phyloP scores from a whole-genome alignment of 2,888 invertebrate species.

The Dryomyza anilis region DNA sequence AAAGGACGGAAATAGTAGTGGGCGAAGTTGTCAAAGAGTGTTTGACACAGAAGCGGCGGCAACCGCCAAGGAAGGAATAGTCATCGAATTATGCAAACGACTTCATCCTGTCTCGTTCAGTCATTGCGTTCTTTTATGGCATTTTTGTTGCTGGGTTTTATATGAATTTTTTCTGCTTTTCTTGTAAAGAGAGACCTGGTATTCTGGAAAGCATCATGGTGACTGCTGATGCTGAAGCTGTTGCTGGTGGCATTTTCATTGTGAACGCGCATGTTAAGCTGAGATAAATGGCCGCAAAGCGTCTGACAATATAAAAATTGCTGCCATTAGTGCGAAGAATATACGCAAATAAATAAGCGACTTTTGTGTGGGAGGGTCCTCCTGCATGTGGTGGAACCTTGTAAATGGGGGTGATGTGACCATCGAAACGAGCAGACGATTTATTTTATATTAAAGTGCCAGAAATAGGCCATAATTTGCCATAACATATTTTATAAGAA shows the following conservation, averaged over 20 bases:
- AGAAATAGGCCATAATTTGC: background rate
- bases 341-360: slow-evolving; percentile 12
- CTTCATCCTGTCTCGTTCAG: background rate
- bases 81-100: slow-evolving; percentile 35
- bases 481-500: background rate
- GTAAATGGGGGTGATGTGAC: background rate
- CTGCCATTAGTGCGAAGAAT: slow-evolving; percentile 6
- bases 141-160: too few relatives aligned
- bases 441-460: background rate
- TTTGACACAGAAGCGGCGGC: background rate
- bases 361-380: background rate
- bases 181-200: too few relatives aligned
- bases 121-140: background rate
- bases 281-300: background rate
- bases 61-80: slow-evolving; percentile 18
- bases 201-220: too few relatives aligned
- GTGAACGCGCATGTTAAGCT: background rate
- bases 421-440: background rate
- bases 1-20: slow-evolving; percentile 2
- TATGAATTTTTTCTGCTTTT: too few relatives aligned
- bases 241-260: background rate
- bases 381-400: background rate
- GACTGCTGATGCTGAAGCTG: background rate
- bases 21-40: slow-evolving; percentile 7
- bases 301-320: background rate